These are phyloP conservation scores for Phyllotreta striolata DNA, from an alignment of 2,888 invertebrate species.

Conservation along the genomic window DNA sequence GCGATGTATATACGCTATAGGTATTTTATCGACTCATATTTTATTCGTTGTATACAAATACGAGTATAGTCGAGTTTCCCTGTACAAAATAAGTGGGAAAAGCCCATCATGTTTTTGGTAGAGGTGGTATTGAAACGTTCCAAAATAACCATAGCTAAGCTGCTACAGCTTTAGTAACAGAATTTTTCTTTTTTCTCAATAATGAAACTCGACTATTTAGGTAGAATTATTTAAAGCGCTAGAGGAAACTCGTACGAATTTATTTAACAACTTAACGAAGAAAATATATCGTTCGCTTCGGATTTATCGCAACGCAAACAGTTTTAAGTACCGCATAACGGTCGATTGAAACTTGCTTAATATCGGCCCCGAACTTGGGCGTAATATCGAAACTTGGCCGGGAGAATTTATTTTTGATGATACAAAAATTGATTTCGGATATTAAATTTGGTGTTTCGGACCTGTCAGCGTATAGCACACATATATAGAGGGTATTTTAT, in stretches of 20 bases:
- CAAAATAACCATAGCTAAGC: too few species aligned
- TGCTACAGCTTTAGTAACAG: too few species aligned
- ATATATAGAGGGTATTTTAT: constrained; percentile 21
- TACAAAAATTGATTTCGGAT: constrained; percentile 33
- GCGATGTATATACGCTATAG: constrained; percentile 27
- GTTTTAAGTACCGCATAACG: constrained; percentile 25
- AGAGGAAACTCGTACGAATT: constrained; percentile 8
- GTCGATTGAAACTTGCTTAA: constrained; percentile 36
- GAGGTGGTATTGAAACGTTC: too few species aligned
- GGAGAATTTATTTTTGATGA: constrained; percentile 35
- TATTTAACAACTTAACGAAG: constrained; percentile 20
- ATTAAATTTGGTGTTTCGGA: constrained; percentile 31
- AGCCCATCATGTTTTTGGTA: too few species aligned
- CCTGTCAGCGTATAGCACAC: constrained; percentile 6
- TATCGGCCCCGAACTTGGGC: constrained; percentile 27
- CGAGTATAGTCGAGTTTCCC: too few species aligned
- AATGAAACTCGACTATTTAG: too few species aligned
- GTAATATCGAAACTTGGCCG: constrained; percentile 30
- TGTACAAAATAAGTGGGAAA: too few species aligned
- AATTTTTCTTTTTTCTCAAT: too few species aligned
- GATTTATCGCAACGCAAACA: constrained; percentile 18
- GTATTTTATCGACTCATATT: constrained; percentile 34
- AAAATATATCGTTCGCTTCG: constrained; percentile 13
- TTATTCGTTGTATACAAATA: constrained; percentile 14
- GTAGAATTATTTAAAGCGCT: not conserved